Evolutionary conservation across 2,113 vertebrate species (phyloP), one percentile per base, ranked within the genome.

Genomic region (Eurypyga helias): DNA sequence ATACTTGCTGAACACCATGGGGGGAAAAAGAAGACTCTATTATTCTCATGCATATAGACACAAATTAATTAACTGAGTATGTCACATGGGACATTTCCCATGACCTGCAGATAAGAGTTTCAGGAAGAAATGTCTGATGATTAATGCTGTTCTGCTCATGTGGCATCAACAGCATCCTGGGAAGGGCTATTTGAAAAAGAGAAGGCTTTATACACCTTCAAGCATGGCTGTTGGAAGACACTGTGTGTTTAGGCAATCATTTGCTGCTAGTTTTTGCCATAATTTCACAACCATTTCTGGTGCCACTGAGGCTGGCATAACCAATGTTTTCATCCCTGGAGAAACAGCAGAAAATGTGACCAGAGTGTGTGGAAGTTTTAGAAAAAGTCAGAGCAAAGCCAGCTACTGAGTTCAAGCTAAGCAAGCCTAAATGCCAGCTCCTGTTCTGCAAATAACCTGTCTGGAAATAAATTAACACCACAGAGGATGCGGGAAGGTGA

Each of bases 51-150:
- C 89, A 91, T 62, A 82, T 58, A 91, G 93, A 82, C 93, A 95
- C 65, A 71, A 97, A 96, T 96, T 97, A 96, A 97, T 97, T 96
- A 97, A 94, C 72, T 72, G 61, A 87, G 55, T n/a, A 4, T 61
- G 91, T 85, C 52, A 3, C 80, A 31, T 54, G 81, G 87, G 83
- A 84, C 69, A 12, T 61, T 89, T 93, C 96, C 96, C 94, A 67
- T 87, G 91, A 93, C 91, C 91, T 31, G 4, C 64, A 79, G 81
- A 87, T 87, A 91, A 26, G 83, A 84, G 69, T 87, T 96, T 92
- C 2, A 0, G 60, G 89, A 65, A 87, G 83, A 93, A 96, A 82
- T 17, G 26, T 81, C 80, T 87, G 87, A 67, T 96, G 96, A 96
- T 95, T 81, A 38, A 96, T 95, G 89, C 48, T 89, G 34, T 36